These are phyloP conservation scores for Dinomys branickii DNA, from an alignment of 2,113 vertebrate species.

Conservation along the genomic window DNA sequence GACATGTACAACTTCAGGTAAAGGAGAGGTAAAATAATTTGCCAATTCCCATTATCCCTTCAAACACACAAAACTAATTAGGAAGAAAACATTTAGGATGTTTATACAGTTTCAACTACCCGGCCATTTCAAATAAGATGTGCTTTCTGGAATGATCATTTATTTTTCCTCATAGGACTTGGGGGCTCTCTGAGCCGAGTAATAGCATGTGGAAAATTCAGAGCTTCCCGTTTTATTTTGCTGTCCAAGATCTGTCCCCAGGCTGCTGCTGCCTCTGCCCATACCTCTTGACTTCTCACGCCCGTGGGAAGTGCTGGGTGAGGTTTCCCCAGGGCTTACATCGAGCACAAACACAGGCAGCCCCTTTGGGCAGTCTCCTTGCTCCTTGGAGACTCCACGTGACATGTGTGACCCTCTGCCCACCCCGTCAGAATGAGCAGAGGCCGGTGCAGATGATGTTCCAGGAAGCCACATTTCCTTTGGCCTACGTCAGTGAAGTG, in stretches of 20 bases:
- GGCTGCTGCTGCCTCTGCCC: too few species aligned
- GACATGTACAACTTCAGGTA: not conserved
- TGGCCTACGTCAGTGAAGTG: conserved; percentile 83
- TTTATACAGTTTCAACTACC: not conserved
- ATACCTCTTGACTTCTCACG: not conserved
- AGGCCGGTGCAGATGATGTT: conserved; percentile 92
- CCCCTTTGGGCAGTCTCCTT: too few species aligned
- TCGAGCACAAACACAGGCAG: too few species aligned
- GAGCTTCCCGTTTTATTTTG: not conserved
- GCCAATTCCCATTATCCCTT: not conserved
- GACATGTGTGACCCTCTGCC: fast-evolving
- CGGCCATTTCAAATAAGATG: too few species aligned
- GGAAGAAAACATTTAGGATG: not conserved
- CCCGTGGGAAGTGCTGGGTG: too few species aligned
- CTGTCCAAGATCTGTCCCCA: not conserved
- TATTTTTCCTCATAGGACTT: not conserved
- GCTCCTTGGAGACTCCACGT: not conserved
- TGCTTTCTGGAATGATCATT: too few species aligned
- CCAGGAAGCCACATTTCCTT: conserved; percentile 80
- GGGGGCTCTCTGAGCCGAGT: not conserved
- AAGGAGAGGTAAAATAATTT: not conserved
- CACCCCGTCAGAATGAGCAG: conserved; percentile 83
- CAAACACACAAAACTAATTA: not conserved
- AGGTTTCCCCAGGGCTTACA: too few species aligned
- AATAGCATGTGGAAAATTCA: not conserved